Conservation (phyloP, 35 echinoderm and acorn worm species). For the Acanthaster planci region DNA sequence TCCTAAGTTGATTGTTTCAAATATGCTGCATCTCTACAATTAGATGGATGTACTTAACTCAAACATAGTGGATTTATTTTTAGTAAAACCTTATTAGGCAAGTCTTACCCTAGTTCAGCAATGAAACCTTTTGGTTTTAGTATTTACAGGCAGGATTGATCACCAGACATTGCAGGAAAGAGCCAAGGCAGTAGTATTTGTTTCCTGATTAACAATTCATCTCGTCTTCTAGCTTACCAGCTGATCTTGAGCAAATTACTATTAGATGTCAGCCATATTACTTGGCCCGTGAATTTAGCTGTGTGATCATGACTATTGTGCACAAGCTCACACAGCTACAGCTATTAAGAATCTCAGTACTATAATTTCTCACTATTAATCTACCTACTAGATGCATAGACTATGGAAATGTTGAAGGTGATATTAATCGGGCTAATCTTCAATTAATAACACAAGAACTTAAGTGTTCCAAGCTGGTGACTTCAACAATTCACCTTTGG, state of each 20-base stretch:
- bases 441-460: not conserved
- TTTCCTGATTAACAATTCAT: constrained; percentile 27
- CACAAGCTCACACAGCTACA: constrained; percentile 11
- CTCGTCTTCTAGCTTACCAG: constrained; percentile 2
- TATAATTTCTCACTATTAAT: constrained; percentile 37
- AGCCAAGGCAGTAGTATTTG: not conserved
- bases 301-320: constrained; percentile 31
- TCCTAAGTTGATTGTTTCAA: not conserved
- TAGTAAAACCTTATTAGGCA: not conserved
- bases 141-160: not conserved
- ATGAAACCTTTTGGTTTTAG: not conserved
- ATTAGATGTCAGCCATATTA: constrained; percentile 60
- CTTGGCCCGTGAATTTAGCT: constrained; percentile 45
- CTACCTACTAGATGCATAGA: constrained; percentile 3
- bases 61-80: not conserved
- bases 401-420: not conserved
- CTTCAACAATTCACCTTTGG: not conserved
- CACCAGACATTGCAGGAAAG: not conserved
- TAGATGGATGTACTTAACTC: not conserved
- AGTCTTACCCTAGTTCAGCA: not conserved
- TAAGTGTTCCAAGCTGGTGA: not conserved
- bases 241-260: constrained; percentile 37
- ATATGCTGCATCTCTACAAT: not conserved
- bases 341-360: constrained; percentile 3
- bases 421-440: constrained; percentile 1